Evolutionary conservation across 1,140 invertebrate species (phyloP).

Genomic region (Phymorhynchus buccinoides): DNA sequence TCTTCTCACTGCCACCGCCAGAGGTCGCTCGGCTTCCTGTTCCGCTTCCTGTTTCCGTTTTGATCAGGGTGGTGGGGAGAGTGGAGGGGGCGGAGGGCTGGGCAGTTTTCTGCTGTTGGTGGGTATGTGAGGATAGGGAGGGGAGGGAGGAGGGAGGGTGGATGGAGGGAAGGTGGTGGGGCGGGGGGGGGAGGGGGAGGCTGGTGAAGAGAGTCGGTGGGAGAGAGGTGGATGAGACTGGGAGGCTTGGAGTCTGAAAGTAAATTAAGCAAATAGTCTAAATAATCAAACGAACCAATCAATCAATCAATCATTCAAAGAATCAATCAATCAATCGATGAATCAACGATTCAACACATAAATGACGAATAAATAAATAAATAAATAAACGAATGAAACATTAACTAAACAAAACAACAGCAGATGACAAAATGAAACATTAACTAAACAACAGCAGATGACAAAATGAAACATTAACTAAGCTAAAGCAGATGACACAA

Average conservation of each 20-base stretch:
- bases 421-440: not conserved
- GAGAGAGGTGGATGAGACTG: not conserved
- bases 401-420: not conserved
- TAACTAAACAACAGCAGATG: too few species aligned
- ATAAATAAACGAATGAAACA: not conserved
- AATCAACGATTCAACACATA: too few species aligned
- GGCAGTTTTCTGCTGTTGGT: constrained; percentile 15
- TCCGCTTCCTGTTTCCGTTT: constrained; percentile 8
- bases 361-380: not conserved
- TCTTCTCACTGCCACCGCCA: constrained; percentile 28
- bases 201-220: not conserved
- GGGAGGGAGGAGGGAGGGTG: not conserved
- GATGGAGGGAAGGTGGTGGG: not conserved
- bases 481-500: too few species aligned
- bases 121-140: not conserved
- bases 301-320: too few species aligned
- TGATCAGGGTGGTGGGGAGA: constrained; percentile 2
- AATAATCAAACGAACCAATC: not conserved
- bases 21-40: not conserved
- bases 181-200: not conserved
- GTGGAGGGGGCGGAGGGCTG: constrained; percentile 10
- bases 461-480: too few species aligned
- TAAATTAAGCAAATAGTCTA: not conserved
- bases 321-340: too few species aligned
- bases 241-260: constrained; percentile 13